These are phyloP conservation scores for Pseudopleuronectes americanus DNA, from an alignment of 2,797 vertebrate genomes.

Conservation along the genomic window DNA sequence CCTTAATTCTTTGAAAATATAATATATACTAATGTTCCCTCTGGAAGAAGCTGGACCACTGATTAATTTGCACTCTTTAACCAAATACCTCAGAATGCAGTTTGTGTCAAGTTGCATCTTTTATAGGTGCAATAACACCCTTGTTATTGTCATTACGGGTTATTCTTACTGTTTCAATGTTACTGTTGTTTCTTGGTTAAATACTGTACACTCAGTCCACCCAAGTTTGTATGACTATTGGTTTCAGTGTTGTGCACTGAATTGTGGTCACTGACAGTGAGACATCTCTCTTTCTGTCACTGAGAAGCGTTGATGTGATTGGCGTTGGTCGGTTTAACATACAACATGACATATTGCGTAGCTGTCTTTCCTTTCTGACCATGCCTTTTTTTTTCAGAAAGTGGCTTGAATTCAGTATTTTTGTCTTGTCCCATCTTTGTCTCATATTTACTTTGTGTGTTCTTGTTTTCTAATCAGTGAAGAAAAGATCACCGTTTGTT, in stretches of 20 bases:
- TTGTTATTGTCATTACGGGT: background rate
- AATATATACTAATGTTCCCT: too few relatives aligned
- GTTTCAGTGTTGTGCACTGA: background rate
- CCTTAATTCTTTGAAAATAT: too few relatives aligned
- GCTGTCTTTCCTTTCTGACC: background rate
- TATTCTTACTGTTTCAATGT: constrained; percentile 7
- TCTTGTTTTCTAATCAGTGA: background rate
- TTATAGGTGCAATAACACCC: background rate
- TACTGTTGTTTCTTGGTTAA: constrained; percentile 2
- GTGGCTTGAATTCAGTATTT: too few relatives aligned
- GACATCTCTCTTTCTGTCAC: too few relatives aligned
- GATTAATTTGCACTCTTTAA: constrained; percentile 18
- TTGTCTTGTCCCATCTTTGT: too few relatives aligned
- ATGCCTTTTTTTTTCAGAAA: background rate
- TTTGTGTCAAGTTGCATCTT: background rate
- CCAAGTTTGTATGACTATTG: background rate
- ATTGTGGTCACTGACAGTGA: background rate
- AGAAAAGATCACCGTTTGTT: too few relatives aligned
- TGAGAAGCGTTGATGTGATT: background rate
- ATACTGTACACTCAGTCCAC: constrained; percentile 12
- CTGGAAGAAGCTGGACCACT: background rate
- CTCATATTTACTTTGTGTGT: background rate
- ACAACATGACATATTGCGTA: background rate
- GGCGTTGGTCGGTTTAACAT: background rate
- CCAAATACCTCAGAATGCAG: constrained; percentile 38